Evolutionary conservation across 1,140 invertebrate species (phyloP).

Genomic region (Teleopsis dalmanni): DNA sequence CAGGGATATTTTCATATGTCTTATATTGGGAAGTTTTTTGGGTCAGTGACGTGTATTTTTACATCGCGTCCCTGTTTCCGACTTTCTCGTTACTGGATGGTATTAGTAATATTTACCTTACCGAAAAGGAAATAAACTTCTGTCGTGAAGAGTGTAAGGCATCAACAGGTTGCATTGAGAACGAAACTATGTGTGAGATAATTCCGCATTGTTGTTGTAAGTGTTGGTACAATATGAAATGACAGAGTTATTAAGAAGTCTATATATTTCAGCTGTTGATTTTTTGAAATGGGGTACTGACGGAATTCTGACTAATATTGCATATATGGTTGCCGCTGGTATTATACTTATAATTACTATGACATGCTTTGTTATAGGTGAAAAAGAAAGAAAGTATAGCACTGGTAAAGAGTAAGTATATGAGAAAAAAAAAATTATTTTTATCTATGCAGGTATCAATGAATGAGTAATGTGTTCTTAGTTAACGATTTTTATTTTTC

Average conservation of each 20-base stretch:
- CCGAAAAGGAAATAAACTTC: conserved; percentile 16
- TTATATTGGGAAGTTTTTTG: conserved; percentile 36
- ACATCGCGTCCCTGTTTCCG: conserved; percentile 24
- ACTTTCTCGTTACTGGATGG: conserved; percentile 32
- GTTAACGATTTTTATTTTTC: neutral
- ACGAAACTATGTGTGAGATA: conserved; percentile 22
- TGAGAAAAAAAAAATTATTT: conserved; percentile 20
- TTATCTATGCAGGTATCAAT: neutral
- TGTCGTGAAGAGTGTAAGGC: conserved; percentile 19
- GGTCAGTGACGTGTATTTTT: conserved; percentile 25
- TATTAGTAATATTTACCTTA: conserved; percentile 28
- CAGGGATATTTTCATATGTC: conserved; percentile 23
- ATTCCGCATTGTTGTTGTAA: conserved; percentile 25
- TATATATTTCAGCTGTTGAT: neutral
- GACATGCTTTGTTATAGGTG: conserved; percentile 18
- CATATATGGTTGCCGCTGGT: too few species aligned
- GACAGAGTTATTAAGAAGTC: neutral
- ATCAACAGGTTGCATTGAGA: conserved; percentile 11
- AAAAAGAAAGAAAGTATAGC: conserved; percentile 23
- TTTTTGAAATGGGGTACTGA: too few species aligned
- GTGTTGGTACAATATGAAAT: too few species aligned
- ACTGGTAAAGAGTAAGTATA: conserved; percentile 26
- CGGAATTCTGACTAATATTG: too few species aligned
- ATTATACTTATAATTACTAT: too few species aligned
- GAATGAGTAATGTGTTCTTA: neutral